Evolutionary conservation across 2,797 vertebrate species (phyloP).

Genomic region (Artibeus jamaicensis): DNA sequence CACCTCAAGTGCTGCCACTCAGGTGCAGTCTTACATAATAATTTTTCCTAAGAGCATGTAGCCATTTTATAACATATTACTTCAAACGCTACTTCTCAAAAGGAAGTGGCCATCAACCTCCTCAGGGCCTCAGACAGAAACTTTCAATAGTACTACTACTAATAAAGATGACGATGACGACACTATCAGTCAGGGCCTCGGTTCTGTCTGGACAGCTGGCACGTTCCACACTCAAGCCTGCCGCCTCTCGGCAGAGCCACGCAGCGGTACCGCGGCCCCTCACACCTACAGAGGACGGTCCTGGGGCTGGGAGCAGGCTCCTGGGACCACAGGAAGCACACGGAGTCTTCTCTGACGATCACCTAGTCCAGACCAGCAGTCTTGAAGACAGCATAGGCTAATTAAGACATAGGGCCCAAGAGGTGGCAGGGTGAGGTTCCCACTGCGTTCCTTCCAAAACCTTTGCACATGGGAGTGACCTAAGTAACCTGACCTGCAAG

Average conservation of each 20-base stretch:
- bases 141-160: not conserved
- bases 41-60: not conserved
- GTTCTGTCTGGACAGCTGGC: not conserved
- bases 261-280: fast-evolving
- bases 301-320: not conserved
- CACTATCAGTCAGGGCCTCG: no score
- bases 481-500: not conserved
- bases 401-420: not conserved
- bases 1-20: not conserved
- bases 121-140: not conserved
- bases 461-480: not conserved
- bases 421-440: not conserved
- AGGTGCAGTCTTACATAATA: not conserved
- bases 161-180: not conserved
- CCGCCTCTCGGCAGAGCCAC: not conserved
- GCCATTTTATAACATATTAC: not conserved
- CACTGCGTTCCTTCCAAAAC: not conserved
- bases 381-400: not conserved
- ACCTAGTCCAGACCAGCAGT: no score
- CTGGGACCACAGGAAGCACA: not conserved
- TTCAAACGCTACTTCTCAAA: not conserved
- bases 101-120: not conserved
- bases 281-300: no score
- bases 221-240: fast-evolving
- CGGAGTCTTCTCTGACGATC: not conserved